Base-by-base conservation (phyloP, 2,888 invertebrate species). In the Mayetiola destructor region DNA sequence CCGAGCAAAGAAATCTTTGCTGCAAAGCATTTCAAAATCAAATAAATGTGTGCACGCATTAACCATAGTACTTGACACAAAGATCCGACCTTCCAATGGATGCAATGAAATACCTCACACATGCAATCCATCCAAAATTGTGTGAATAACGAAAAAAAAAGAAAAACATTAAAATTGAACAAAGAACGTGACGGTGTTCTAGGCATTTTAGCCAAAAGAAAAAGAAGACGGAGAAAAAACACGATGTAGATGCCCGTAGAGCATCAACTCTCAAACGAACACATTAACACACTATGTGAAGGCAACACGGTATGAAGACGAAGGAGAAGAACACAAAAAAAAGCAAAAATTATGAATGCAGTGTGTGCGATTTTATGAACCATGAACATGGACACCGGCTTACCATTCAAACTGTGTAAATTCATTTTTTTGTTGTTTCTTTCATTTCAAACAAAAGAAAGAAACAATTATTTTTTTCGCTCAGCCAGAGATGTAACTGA, bases 41-140 rank as follows among this genome's bases (percentile, higher is more conserved):
- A 16, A 5, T 48, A 23, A 42, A 48, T 48, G 48, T n/a, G n/a
- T 48, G 27, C 48, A 48, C 48, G 48, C 23, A 48, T 48, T 48
- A 48, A 48, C 48, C 48, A 48, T n/a, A 23, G 27, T 27, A 27
- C 48, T 48, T 48, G 48, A 48, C 14, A 48, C 23, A 48, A 16
- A 27, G n/a, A 16, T 27, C 29, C 23, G 14, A 48, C n/a, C n/a
- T n/a, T n/a, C n/a, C n/a, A n/a, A n/a, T n/a, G n/a, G n/a, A n/a
- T n/a, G n/a, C n/a, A n/a, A n/a, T n/a, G n/a, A 48, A 48, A 48
- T 48, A 48, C 48, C 48, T 48, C 48, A 48, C 48, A 48, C 48
- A 48, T 48, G 48, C 27, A 48, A 12, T 23, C 10, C 14, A 18
- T 3, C n/a, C n/a, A n/a, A n/a, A n/a, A n/a, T n/a, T n/a, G n/a